A percentile compares a stretch with the other conserved stretches of the same genome.
These are phyloP conservation scores for Monomorium pharaonis DNA, from an alignment of 1,140 invertebrate species.

Conservation along the genomic window DNA sequence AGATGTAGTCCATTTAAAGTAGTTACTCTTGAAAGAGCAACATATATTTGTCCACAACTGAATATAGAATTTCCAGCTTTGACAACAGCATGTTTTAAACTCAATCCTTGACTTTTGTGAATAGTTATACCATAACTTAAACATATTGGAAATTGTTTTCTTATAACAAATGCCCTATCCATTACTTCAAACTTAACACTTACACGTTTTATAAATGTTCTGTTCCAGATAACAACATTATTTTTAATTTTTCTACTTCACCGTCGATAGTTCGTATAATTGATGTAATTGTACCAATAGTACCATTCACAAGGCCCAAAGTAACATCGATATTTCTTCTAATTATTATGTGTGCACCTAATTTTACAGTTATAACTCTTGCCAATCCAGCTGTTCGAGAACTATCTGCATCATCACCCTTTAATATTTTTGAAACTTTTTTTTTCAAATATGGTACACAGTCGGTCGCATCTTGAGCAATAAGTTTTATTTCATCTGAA, in stretches of 20 bases:
- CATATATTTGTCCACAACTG: constrained; percentile 68
- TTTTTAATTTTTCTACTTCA: too few relatives aligned
- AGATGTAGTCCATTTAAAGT: constrained; percentile 72
- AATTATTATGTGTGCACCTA: constrained; percentile 74
- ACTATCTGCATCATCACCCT: neutral
- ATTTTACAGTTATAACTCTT: constrained; percentile 69
- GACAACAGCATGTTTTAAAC: constrained; percentile 62
- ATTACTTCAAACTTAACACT: constrained; percentile 76
- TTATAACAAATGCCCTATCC: constrained; percentile 71
- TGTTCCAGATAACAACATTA: neutral
- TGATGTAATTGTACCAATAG: constrained; percentile 63
- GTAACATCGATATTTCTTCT: constrained; percentile 74
- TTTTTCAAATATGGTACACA: constrained; percentile 55
- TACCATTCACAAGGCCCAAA: constrained; percentile 73
- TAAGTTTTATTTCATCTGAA: constrained; percentile 67
- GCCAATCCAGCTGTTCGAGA: constrained; percentile 7
- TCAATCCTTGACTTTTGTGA: neutral
- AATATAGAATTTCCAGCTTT: constrained; percentile 76
- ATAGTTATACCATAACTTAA: neutral
- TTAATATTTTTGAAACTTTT: constrained; percentile 23
- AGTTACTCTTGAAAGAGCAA: constrained; percentile 71
- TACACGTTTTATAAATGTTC: too few relatives aligned
- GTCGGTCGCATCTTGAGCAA: constrained; percentile 61
- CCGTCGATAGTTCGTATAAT: too few relatives aligned
- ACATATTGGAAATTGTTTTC: constrained; percentile 53